Evolutionary conservation across 2,113 vertebrate genomes (phyloP).

Genomic region (Balaeniceps rex): DNA sequence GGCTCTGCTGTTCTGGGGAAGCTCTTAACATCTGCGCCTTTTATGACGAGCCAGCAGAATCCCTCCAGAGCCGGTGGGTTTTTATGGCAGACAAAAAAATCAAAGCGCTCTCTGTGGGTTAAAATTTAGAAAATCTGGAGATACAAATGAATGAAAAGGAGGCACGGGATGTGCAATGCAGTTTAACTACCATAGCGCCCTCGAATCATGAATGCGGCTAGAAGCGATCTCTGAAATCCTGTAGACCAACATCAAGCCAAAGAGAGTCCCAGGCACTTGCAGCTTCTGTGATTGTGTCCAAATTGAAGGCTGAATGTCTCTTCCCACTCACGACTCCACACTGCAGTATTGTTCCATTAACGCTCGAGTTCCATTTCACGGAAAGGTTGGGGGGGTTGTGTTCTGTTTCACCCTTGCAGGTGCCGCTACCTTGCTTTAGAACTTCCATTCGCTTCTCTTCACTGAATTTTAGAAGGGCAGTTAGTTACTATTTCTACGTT

Average conservation of each 20-base stretch:
- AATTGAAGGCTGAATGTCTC: background rate
- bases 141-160: background rate
- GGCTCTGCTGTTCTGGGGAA: background rate
- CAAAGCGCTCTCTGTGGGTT: background rate
- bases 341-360: background rate
- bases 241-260: background rate
- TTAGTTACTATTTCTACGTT: background rate
- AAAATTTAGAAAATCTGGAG: background rate
- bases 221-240: background rate
- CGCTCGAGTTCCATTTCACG: accelerated
- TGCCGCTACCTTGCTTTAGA: background rate
- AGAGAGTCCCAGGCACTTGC: background rate
- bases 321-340: background rate
- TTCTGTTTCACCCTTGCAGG: background rate
- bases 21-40: background rate
- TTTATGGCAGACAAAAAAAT: background rate
- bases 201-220: background rate
- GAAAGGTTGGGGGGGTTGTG: background rate
- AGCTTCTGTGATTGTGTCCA: background rate
- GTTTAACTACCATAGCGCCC: background rate
- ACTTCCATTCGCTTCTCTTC: background rate
- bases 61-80: background rate
- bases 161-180: background rate
- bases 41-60: background rate
- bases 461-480: background rate